Evolutionary conservation across 92 coral and sea anemone genomes (phyloP).

Genomic region (Desmophyllum pertusum): DNA sequence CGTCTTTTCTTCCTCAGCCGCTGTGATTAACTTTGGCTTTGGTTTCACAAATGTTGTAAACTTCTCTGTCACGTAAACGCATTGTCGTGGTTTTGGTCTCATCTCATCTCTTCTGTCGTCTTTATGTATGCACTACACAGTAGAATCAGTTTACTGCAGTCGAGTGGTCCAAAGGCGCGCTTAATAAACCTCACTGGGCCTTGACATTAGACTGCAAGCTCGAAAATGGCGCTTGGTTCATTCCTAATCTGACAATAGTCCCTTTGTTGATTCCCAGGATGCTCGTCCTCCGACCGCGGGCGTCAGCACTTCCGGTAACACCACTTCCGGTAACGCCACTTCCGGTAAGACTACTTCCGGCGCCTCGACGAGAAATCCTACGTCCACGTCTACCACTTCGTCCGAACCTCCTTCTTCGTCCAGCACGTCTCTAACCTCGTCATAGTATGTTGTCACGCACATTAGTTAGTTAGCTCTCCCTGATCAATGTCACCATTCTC

Average conservation of each 20-base stretch:
- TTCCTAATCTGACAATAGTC: conserved; percentile 8
- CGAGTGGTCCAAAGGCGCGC: background rate
- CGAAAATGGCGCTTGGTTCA: background rate
- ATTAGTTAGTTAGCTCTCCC: conserved; percentile 5
- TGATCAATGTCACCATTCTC: conserved; percentile 1
- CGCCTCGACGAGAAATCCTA: conserved; percentile 51
- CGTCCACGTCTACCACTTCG: conserved; percentile 65
- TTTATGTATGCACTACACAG: conserved; percentile 1
- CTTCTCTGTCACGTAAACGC: conserved; percentile 4
- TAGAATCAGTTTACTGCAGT: conserved; percentile 1
- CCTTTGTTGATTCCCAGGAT: conserved; percentile 43
- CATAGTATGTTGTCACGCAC: conserved; percentile 47
- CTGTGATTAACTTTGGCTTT: background rate
- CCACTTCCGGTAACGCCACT: conserved; percentile 42
- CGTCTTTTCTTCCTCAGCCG: conserved; percentile 19
- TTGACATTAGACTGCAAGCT: background rate
- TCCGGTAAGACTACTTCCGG: conserved; percentile 48
- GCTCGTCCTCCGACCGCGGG: conserved; percentile 34
- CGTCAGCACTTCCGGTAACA: conserved; percentile 18
- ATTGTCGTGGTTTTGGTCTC: conserved; percentile 11
- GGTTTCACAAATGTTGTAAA: conserved; percentile 6
- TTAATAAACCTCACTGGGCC: background rate
- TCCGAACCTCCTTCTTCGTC: conserved; percentile 77
- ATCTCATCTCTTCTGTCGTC: conserved; percentile 10
- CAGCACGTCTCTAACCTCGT: conserved; percentile 69